These are phyloP conservation scores for Butorides virescens DNA, from an alignment of 2,113 vertebrate genomes.

Conservation along the genomic window DNA sequence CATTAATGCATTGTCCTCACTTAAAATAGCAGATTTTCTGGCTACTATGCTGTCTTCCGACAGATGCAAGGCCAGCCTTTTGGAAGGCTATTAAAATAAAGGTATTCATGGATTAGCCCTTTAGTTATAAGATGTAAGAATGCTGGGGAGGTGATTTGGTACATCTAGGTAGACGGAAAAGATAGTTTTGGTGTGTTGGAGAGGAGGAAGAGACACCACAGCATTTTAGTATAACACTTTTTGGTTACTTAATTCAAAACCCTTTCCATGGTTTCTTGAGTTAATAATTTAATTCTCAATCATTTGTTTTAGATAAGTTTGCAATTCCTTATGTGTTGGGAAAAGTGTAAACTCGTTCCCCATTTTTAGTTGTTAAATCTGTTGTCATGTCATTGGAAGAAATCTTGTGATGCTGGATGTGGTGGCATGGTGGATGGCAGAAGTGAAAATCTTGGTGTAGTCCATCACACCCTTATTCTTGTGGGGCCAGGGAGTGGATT, in stretches of 20 bases:
- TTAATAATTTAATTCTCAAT: not conserved
- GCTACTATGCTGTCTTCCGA: not conserved
- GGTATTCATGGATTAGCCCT: not conserved
- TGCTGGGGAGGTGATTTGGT: not conserved
- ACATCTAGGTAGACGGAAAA: not conserved
- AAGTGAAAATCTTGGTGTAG: not conserved
- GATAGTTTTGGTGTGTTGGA: not conserved
- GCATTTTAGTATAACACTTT: not conserved
- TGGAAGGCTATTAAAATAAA: conserved; percentile 11
- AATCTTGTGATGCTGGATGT: not conserved
- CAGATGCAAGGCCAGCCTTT: not conserved
- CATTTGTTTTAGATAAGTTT: not conserved
- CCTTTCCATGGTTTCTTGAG: not conserved
- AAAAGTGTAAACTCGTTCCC: not conserved
- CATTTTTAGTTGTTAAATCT: not conserved
- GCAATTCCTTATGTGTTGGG: not conserved
- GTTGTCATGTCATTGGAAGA: not conserved
- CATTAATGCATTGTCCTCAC: not conserved
- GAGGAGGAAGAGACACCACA: not conserved
- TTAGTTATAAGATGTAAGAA: not conserved
- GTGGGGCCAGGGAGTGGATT: not conserved
- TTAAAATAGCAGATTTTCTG: conserved; percentile 24
- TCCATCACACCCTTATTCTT: not conserved
- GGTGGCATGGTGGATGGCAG: not conserved
- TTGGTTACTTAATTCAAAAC: not conserved